Evolutionary conservation across 2,113 vertebrate genomes (phyloP).

Genomic region (Elephas maximus): DNA sequence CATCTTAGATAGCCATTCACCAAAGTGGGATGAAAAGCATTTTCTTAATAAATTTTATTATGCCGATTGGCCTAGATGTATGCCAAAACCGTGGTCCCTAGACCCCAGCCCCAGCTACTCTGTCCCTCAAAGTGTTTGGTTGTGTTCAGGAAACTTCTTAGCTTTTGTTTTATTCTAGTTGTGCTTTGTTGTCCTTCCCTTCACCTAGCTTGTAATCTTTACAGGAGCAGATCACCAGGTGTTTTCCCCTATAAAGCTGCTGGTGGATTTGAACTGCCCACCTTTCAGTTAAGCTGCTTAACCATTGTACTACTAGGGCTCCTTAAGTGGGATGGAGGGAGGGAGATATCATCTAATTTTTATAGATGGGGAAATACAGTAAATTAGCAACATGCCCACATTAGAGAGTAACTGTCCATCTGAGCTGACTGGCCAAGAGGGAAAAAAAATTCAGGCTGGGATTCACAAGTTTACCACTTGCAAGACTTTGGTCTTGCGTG

Average conservation of each 20-base stretch:
- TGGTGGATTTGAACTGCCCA: not conserved
- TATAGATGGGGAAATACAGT: conserved; percentile 18
- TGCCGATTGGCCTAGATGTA: too few relatives aligned
- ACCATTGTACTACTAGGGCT: too few relatives aligned
- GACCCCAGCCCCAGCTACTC: too few relatives aligned
- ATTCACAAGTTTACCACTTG: not conserved
- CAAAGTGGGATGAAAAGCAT: too few relatives aligned
- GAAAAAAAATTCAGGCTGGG: not conserved
- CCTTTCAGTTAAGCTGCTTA: not conserved
- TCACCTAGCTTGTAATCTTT: not conserved
- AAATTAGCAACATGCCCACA: not conserved
- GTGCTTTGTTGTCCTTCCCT: too few relatives aligned
- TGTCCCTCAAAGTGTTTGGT: too few relatives aligned
- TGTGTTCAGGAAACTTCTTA: too few relatives aligned
- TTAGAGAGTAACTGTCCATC: not conserved
- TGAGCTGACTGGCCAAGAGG: not conserved
- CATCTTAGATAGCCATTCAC: too few relatives aligned
- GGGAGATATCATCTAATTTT: not conserved
- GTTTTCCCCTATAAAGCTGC: not conserved
- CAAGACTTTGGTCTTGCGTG: not conserved
- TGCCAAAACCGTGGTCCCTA: too few relatives aligned
- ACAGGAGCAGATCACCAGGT: not conserved
- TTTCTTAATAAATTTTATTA: too few relatives aligned
- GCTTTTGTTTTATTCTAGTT: too few relatives aligned
- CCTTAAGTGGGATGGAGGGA: not conserved